These are phyloP conservation scores for Bombus affinis DNA, from an alignment of 1,140 invertebrate species.

Conservation along the genomic window DNA sequence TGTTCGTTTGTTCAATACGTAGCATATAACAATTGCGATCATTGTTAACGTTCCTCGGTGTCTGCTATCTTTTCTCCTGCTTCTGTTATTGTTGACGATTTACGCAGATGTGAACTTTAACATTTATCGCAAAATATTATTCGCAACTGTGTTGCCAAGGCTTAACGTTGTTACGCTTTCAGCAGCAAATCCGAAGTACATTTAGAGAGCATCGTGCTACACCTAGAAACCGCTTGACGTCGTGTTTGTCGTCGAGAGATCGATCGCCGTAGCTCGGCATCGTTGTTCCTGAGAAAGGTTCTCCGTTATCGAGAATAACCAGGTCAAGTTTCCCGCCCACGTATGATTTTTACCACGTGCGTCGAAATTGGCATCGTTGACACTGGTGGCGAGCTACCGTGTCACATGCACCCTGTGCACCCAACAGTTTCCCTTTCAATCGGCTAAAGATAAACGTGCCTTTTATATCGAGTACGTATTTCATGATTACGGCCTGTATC, in stretches of 20 bases:
- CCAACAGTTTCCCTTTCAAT: slow-evolving; percentile 7
- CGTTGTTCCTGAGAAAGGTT: slow-evolving; percentile 50
- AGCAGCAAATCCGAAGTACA: background rate
- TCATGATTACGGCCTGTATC: too few relatives aligned
- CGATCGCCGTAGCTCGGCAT: slow-evolving; percentile 37
- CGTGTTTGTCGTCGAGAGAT: slow-evolving; percentile 39
- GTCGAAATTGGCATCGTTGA: slow-evolving; percentile 19
- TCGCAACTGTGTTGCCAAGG: too few relatives aligned
- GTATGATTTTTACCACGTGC: slow-evolving; percentile 22
- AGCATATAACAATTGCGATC: background rate
- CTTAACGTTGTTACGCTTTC: background rate
- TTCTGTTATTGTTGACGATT: background rate
- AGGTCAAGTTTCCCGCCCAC: slow-evolving; percentile 62
- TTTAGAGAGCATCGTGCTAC: background rate
- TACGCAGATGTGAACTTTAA: background rate
- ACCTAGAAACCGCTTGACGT: slow-evolving; percentile 14
- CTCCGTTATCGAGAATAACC: slow-evolving; percentile 57
- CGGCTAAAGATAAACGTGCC: background rate
- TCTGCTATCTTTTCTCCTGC: background rate
- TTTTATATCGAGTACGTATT: too few relatives aligned
- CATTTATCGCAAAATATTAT: background rate
- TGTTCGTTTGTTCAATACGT: background rate
- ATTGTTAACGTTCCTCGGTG: background rate
- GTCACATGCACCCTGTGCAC: background rate
- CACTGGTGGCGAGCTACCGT: background rate